Evolutionary conservation across 35 echinoderm and acorn worm species (phyloP).

Genomic region (Stichopus chloronotus): DNA sequence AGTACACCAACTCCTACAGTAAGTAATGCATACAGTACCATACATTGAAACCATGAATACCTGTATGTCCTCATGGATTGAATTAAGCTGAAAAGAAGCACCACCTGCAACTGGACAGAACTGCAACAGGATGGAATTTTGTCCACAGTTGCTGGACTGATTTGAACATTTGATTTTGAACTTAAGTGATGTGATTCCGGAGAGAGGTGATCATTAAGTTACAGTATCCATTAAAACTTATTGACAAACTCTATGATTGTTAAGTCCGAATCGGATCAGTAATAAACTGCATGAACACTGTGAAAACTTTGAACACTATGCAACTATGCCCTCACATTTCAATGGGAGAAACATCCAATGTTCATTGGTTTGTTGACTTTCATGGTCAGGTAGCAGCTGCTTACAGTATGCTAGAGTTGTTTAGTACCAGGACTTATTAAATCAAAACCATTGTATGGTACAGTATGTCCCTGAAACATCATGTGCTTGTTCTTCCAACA

Average conservation of each 20-base stretch:
- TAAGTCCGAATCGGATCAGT: not conserved
- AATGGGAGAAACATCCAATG: not conserved
- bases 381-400: too few relatives aligned
- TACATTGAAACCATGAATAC: too few relatives aligned
- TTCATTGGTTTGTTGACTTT: too few relatives aligned
- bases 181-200: too few relatives aligned
- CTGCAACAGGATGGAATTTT: not conserved
- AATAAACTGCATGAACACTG: not conserved
- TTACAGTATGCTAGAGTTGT: too few relatives aligned
- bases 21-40: not conserved
- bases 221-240: not conserved
- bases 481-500: not conserved
- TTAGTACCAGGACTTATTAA: not conserved
- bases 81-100: too few relatives aligned
- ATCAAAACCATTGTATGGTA: not conserved
- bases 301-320: constrained; percentile 5
- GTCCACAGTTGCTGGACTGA: not conserved
- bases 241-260: not conserved
- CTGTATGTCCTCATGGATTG: too few relatives aligned
- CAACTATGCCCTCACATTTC: not conserved
- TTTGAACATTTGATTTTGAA: not conserved
- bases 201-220: too few relatives aligned
- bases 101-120: too few relatives aligned
- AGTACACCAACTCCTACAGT: not conserved
- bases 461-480: not conserved